Percentiles rank a stretch among this genome's conserved stretches.
These are phyloP conservation scores for Malurus splendens DNA, from an alignment of 2,797 vertebrate genomes.

Conservation along the genomic window DNA sequence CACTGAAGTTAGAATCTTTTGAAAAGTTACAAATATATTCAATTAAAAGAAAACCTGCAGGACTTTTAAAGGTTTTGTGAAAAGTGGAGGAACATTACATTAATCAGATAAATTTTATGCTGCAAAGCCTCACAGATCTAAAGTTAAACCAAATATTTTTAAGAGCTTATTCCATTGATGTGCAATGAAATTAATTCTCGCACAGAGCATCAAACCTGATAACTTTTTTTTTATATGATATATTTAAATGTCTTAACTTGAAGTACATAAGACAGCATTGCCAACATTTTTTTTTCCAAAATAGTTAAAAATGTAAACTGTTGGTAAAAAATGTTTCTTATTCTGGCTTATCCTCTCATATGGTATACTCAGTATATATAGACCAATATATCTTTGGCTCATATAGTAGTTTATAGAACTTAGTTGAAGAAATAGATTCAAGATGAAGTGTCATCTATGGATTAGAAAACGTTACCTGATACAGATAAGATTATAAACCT, in stretches of 20 bases:
- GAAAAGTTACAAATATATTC: background rate
- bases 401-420: slow-evolving; percentile 38
- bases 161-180: background rate
- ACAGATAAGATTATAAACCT: background rate
- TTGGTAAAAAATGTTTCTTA: background rate
- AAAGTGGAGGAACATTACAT: background rate
- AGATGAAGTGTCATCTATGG: background rate
- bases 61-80: background rate
- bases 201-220: background rate
- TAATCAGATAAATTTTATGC: background rate
- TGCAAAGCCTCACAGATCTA: background rate
- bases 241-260: background rate
- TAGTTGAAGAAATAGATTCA: slow-evolving; percentile 27
- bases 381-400: background rate
- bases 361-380: background rate
- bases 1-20: background rate
- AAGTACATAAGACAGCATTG: background rate
- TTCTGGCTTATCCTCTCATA: background rate
- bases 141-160: background rate
- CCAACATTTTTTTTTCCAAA: background rate
- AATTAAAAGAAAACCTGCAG: background rate
- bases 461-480: background rate
- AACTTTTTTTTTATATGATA: background rate
- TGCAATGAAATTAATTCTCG: background rate
- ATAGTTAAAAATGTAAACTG: background rate